Conservation (phyloP, 2,113 vertebrate genomes). For the Tupaia chinensis region DNA sequence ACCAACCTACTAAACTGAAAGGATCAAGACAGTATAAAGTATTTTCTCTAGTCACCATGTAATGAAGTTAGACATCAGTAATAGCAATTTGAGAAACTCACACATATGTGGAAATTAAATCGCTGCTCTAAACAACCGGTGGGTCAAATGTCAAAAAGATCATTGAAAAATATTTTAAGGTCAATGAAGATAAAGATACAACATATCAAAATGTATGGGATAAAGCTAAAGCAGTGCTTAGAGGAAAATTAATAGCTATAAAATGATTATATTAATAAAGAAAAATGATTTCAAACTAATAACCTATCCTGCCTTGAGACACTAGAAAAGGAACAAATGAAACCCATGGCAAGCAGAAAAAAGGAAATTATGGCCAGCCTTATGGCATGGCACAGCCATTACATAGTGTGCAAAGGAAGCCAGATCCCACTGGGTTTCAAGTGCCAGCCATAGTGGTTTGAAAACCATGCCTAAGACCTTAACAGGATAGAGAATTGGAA, state of each 20-base stretch:
- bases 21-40: not conserved
- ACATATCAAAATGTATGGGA: not conserved
- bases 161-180: not conserved
- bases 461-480: too few relatives aligned
- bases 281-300: not conserved
- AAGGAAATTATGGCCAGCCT: not conserved
- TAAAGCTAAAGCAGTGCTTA: not conserved
- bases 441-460: too few relatives aligned
- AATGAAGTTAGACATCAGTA: not conserved
- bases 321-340: not conserved
- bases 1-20: not conserved
- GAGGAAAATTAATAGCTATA: not conserved
- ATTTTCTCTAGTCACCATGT: not conserved
- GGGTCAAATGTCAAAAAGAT: not conserved
- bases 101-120: not conserved
- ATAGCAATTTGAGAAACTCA: not conserved
- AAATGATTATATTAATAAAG: not conserved
- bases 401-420: too few relatives aligned
- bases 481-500: too few relatives aligned
- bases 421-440: too few relatives aligned
- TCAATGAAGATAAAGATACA: not conserved
- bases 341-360: not conserved
- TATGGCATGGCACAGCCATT: too few relatives aligned
- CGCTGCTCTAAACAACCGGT: not conserved
- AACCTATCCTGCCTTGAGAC: not conserved